A percentile compares a stretch with the other conserved stretches of the same genome.
phyloP scores from a whole-genome alignment of 2,888 invertebrate genomes.

The Shargacucullia verbasci region DNA sequence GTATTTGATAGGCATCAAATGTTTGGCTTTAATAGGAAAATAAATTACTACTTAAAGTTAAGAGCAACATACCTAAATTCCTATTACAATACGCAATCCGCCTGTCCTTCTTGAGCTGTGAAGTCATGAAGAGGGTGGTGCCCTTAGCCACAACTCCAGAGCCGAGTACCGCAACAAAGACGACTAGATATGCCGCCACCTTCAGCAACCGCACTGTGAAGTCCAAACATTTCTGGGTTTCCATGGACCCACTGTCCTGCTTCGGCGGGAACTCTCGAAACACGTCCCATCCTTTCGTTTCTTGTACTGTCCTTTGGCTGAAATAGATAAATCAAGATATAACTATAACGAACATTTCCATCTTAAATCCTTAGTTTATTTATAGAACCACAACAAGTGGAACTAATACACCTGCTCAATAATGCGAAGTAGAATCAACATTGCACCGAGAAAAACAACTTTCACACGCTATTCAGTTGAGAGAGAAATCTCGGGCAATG shows the following conservation, averaged over 20 bases:
- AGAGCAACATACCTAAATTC: slow-evolving; percentile 91
- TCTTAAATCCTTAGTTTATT: neutral
- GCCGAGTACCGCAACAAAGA: slow-evolving; percentile 95
- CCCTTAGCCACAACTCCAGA: slow-evolving; percentile 97
- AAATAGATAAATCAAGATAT: slow-evolving; percentile 61
- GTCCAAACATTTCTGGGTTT: slow-evolving; percentile 95
- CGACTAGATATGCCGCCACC: slow-evolving; percentile 94
- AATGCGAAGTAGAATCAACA: slow-evolving; percentile 53
- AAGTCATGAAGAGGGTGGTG: slow-evolving; percentile 96
- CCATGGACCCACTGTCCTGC: slow-evolving; percentile 96
- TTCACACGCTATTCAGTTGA: slow-evolving; percentile 77
- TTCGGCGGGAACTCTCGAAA: slow-evolving; percentile 97
- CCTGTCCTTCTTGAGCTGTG: slow-evolving; percentile 94
- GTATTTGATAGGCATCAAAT: slow-evolving; percentile 23
- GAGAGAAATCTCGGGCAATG: slow-evolving; percentile 74
- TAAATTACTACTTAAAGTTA: slow-evolving; percentile 6
- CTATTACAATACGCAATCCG: slow-evolving; percentile 94
- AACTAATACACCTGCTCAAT: slow-evolving; percentile 40
- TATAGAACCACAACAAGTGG: neutral
- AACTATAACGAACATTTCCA: too few species aligned
- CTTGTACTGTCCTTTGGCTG: slow-evolving; percentile 95
- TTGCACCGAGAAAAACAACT: slow-evolving; percentile 80
- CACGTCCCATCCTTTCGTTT: slow-evolving; percentile 99
- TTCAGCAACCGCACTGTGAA: slow-evolving; percentile 95
- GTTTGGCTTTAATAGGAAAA: slow-evolving; percentile 11